A percentile compares a stretch with the other conserved stretches of the same genome.
phyloP scores from a whole-genome alignment of 23 tunicate species.

The Halocynthia aurantium region DNA sequence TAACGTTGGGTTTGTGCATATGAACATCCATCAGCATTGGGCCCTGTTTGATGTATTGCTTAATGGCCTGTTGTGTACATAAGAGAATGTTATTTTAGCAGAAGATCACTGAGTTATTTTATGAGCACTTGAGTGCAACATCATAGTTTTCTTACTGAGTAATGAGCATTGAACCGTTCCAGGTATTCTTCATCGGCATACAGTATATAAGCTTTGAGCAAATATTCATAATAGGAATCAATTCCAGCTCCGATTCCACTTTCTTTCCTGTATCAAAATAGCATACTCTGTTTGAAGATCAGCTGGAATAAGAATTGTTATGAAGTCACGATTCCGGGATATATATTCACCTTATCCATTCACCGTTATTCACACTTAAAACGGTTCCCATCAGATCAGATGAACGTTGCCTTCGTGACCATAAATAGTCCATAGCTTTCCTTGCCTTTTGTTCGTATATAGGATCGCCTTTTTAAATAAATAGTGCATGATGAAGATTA shows the following conservation, averaged over 20 bases:
- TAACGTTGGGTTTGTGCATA: slow-evolving; percentile 87
- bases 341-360: slow-evolving; percentile 69
- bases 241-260: slow-evolving; percentile 98
- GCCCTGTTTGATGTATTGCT: slow-evolving; percentile 82
- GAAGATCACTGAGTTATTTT: not conserved
- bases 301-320: not conserved
- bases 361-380: slow-evolving; percentile 75
- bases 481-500: too few relatives aligned
- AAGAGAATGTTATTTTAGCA: not conserved
- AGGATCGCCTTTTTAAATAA: slow-evolving; percentile 49
- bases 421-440: slow-evolving; percentile 83
- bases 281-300: not conserved
- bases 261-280: slow-evolving; percentile 49
- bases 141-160: slow-evolving; percentile 32
- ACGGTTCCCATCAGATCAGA: slow-evolving; percentile 95
- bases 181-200: slow-evolving; percentile 84
- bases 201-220: slow-evolving; percentile 88
- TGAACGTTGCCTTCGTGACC: slow-evolving; percentile 79
- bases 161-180: slow-evolving; percentile 82
- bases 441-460: slow-evolving; percentile 79
- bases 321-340: not conserved
- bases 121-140: not conserved
- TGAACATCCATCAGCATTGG: slow-evolving; percentile 83
- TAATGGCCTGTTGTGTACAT: slow-evolving; percentile 59
- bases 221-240: slow-evolving; percentile 95